Conservation (phyloP, 1,140 invertebrate genomes). For the Psix sp. region DNA sequence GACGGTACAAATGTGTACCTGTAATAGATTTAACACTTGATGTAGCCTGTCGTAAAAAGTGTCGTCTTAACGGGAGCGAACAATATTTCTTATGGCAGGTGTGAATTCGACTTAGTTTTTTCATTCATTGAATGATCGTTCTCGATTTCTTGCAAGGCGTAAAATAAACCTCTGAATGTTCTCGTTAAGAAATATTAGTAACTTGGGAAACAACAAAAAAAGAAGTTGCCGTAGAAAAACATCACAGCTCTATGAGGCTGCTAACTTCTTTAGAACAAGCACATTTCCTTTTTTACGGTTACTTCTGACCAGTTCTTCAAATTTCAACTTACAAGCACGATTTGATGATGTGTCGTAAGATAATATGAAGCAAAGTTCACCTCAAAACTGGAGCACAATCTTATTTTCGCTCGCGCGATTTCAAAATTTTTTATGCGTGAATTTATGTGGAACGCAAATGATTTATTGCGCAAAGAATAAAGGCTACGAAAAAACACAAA, state of each 20-base stretch:
- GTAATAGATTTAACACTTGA: conserved; percentile 50
- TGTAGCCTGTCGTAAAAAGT: conserved; percentile 37
- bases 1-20: conserved; percentile 50
- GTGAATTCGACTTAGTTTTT: conserved; percentile 28
- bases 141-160: conserved; percentile 15
- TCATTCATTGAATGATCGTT: conserved; percentile 7
- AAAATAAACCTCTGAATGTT: conserved; percentile 39
- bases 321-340: conserved; percentile 12
- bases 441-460: conserved; percentile 1
- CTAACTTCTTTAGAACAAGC: conserved; percentile 18
- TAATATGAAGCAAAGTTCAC: conserved; percentile 13
- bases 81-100: conserved; percentile 30
- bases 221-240: conserved; percentile 28
- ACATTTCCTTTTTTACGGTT: conserved; percentile 21
- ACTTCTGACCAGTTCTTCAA: conserved; percentile 18
- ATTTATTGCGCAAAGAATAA: not conserved
- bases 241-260: conserved; percentile 25
- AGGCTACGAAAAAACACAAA: not conserved
- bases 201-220: conserved; percentile 32
- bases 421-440: conserved; percentile 11
- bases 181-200: conserved; percentile 45
- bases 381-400: conserved; percentile 21
- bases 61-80: conserved; percentile 14
- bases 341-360: conserved; percentile 18
- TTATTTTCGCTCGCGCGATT: conserved; percentile 10